Base-by-base conservation (phyloP, 2,113 vertebrate genomes). In the Sinocyclocheilus rhinocerous region DNA sequence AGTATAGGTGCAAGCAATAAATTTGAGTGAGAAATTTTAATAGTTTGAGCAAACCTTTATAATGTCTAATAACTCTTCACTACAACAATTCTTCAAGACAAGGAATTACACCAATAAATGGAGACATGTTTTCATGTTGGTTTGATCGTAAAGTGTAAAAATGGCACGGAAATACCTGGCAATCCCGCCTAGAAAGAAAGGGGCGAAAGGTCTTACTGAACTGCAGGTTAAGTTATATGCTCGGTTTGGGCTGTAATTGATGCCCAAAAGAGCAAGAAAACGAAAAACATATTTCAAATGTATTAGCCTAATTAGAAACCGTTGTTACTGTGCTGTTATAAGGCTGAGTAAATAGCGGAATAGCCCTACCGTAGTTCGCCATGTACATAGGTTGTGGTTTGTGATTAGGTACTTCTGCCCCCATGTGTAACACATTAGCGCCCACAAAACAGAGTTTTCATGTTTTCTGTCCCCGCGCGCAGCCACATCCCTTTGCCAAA, bases 391-490 rank as follows among this genome's bases (percentile, higher is more conserved):
- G 12, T 29, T 81, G 83, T 75, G 90, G 87, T 79, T n/a, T 86
- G 29, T 52, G 77, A 84, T 75, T 88, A 87, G 84, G 70, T 84
- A 86, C 77, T 81, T 80, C 84, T 59, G 77, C 73, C 73, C 85
- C 85, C 92, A 93, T 88, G 90, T 93, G 94, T 87, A 90, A 90
- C 92, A 90, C 90, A 93, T 94, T 93, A 94, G 90, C 92, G 89
- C 90, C 89, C 72, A 50, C n/a, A 89, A 83, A 89, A 29, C 29
- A 90, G 67, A 83, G 89, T 77, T 77, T 85, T 80, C 69, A 67
- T 73, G 81, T 84, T 72, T 75, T 72, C 29, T 84, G 85, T 81
- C 84, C 76, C 75, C 3, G 26, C 55, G 76, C 67, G 83, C 76
- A 72, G 63, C 76, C 42, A 76, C 57, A 15, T 69, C 70, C 42